phyloP scores from a whole-genome alignment of 2,888 invertebrate genomes.

The Amblyjoppa fuscipennis region DNA sequence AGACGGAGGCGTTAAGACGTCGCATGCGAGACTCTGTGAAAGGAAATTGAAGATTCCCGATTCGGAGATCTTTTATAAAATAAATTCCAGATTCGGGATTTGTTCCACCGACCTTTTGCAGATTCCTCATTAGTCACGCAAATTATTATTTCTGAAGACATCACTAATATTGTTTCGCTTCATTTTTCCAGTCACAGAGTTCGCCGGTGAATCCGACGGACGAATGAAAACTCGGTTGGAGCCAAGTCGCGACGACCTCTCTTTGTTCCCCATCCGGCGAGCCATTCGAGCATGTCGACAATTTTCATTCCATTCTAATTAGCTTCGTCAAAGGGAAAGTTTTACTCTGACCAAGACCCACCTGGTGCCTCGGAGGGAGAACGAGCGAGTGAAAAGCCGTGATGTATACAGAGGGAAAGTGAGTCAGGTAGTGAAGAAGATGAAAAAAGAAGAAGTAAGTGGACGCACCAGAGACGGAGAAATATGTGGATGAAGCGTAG shows the following conservation, averaged over 20 bases:
- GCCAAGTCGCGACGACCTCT: not conserved
- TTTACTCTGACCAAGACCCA: conserved; percentile 45
- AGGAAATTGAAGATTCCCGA: not conserved
- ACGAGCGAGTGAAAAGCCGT: conserved; percentile 13
- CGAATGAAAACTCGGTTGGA: not conserved
- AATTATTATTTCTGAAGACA: not conserved
- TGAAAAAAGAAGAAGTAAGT: conserved; percentile 10
- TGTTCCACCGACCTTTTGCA: too few relatives aligned
- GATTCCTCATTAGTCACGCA: too few relatives aligned
- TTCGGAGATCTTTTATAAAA: too few relatives aligned
- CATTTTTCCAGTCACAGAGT: not conserved
- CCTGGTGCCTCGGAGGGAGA: conserved; percentile 20
- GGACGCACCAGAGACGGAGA: conserved; percentile 28
- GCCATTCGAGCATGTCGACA: conserved; percentile 49
- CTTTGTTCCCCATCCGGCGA: not conserved
- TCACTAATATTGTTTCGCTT: not conserved
- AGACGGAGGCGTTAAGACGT: not conserved
- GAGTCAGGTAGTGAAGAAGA: conserved; percentile 16
- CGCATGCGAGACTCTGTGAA: not conserved
- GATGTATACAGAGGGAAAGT: conserved; percentile 36
- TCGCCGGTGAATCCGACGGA: not conserved
- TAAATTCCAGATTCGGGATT: too few relatives aligned
- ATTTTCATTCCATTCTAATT: conserved; percentile 67
- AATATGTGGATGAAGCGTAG: conserved; percentile 41
- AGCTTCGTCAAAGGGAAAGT: conserved; percentile 64